These are phyloP conservation scores for Tetragonisca angustula DNA, from an alignment of 2,888 invertebrate genomes.

Conservation along the genomic window DNA sequence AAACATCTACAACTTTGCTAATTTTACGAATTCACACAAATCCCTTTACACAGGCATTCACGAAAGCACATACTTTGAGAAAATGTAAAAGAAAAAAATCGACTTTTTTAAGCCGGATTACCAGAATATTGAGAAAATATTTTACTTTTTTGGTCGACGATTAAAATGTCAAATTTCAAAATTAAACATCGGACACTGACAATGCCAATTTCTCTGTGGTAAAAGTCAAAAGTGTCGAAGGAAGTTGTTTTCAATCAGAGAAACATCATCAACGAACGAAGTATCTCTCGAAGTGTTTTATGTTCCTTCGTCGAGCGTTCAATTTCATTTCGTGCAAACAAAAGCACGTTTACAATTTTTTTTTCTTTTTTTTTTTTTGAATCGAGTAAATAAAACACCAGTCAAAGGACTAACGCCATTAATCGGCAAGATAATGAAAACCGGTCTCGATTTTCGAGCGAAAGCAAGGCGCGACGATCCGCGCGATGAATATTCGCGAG, in stretches of 20 bases:
- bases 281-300: background rate
- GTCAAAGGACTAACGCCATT: constrained; percentile 13
- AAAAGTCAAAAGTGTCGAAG: background rate
- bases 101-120: too few relatives aligned
- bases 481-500: constrained; percentile 21
- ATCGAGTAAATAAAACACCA: constrained; percentile 4
- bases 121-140: background rate
- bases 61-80: too few relatives aligned
- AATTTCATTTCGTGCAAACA: too few relatives aligned
- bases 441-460: background rate
- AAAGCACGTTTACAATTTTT: background rate
- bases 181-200: background rate
- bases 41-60: too few relatives aligned
- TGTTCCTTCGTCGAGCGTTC: background rate
- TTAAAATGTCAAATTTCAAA: background rate
- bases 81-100: too few relatives aligned
- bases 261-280: background rate
- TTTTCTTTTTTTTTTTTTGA: background rate
- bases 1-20: too few relatives aligned
- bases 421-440: background rate
- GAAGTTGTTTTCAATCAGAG: too few relatives aligned
- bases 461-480: constrained; percentile 7
- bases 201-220: background rate
- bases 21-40: too few relatives aligned
- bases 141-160: background rate